phyloP scores from a whole-genome alignment of 2,797 vertebrate genomes.

The Phalanger gymnotis region DNA sequence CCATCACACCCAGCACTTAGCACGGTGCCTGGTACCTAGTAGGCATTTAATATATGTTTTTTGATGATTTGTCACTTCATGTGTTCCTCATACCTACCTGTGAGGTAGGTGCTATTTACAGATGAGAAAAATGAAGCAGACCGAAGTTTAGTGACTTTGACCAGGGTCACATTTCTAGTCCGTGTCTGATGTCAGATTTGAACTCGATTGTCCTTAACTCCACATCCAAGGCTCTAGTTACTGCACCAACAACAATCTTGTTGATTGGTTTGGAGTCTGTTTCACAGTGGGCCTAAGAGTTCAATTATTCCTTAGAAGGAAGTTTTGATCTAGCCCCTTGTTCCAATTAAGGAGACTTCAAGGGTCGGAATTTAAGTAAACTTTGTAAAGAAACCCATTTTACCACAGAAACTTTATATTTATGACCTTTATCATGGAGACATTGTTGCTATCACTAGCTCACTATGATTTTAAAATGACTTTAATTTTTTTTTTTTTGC shows the following conservation, averaged over 20 bases:
- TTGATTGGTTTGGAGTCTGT: neutral
- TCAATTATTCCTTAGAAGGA: neutral
- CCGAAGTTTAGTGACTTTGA: neutral
- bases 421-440: neutral
- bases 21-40: neutral
- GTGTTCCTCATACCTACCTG: neutral
- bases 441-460: neutral
- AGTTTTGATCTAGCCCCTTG: neutral
- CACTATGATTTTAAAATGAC: neutral
- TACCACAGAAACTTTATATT: neutral
- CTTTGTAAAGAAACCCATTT: neutral
- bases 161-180: neutral
- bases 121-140: neutral
- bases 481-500: too few species aligned
- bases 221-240: neutral
- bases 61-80: neutral
- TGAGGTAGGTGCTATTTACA: neutral
- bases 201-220: neutral
- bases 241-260: neutral
- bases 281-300: neutral
- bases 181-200: neutral
- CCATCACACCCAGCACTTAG: neutral
- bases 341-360: neutral
- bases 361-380: neutral
- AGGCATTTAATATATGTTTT: neutral